Percentiles rank a stretch among this genome's conserved stretches.
Conservation (phyloP, 2,113 vertebrate species). For the Caretta caretta region DNA sequence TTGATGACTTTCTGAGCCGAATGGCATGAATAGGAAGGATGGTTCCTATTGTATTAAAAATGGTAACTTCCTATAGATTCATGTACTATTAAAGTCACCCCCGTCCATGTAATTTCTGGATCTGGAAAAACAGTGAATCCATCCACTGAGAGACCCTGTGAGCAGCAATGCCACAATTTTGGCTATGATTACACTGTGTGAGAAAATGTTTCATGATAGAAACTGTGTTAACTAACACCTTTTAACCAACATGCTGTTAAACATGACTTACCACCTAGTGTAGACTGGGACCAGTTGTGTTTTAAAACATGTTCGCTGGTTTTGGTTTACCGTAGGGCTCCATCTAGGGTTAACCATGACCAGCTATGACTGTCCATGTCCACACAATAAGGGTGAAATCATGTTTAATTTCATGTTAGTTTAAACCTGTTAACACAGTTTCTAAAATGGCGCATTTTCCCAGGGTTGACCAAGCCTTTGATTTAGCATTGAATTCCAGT, state of each 20-base stretch:
- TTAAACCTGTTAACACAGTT: neutral
- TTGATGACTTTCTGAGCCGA: neutral
- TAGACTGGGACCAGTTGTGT: neutral
- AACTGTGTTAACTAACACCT: slow-evolving; percentile 26
- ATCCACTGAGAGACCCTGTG: neutral
- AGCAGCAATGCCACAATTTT: neutral
- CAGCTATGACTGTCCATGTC: neutral
- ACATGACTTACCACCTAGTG: neutral
- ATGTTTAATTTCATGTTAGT: neutral
- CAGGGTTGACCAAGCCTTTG: slow-evolving; percentile 8
- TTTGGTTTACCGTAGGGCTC: neutral
- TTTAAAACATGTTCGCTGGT: neutral
- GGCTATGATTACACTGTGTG: neutral
- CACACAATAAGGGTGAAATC: neutral
- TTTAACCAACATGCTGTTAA: slow-evolving; percentile 15
- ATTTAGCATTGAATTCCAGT: fast-evolving
- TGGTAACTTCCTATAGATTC: neutral
- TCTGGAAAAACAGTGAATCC: neutral
- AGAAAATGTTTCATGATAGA: slow-evolving; percentile 1
- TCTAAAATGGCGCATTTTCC: neutral
- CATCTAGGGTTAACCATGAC: neutral
- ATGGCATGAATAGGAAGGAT: neutral
- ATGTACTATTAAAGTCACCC: neutral
- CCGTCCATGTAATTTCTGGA: neutral
- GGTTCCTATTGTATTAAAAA: neutral